Percentiles rank a stretch among this genome's conserved stretches.
These are phyloP conservation scores for Hemaris fuciformis DNA, from an alignment of 2,888 invertebrate species.

Conservation along the genomic window DNA sequence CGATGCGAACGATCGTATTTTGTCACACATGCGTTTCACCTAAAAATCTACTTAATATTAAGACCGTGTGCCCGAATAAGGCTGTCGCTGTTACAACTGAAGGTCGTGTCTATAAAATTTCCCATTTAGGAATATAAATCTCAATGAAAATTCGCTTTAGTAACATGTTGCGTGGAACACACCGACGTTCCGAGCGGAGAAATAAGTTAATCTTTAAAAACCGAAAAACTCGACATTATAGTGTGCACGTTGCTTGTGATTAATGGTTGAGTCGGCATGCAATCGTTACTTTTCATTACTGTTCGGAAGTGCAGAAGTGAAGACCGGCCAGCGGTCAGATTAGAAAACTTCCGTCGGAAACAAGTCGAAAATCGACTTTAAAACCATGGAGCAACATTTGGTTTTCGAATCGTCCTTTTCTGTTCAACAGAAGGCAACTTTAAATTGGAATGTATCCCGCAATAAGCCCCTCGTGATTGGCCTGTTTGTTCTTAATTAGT, in stretches of 20 bases:
- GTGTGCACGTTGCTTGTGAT: conserved; percentile 63
- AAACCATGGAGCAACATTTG: conserved; percentile 75
- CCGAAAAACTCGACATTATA: conserved; percentile 36
- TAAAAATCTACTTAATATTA: background rate
- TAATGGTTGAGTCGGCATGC: conserved; percentile 75
- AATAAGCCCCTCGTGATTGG: conserved; percentile 79
- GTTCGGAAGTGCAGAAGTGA: conserved; percentile 75
- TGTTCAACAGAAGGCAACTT: conserved; percentile 76
- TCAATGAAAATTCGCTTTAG: conserved; percentile 8
- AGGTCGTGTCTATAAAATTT: conserved; percentile 8
- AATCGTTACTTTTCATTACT: conserved; percentile 82
- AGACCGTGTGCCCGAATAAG: conserved; percentile 9
- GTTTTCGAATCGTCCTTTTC: conserved; percentile 69
- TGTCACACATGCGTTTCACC: no score
- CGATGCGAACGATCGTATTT: no score
- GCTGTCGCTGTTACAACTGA: conserved; percentile 21
- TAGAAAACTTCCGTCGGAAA: conserved; percentile 75
- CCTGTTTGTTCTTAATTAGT: conserved; percentile 80
- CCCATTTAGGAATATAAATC: conserved; percentile 10
- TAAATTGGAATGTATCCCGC: conserved; percentile 81
- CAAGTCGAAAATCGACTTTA: conserved; percentile 80
- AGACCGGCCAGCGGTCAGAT: conserved; percentile 74
- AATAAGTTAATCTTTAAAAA: conserved; percentile 39
- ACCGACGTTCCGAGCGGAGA: conserved; percentile 20
- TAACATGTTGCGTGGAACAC: conserved; percentile 7